A percentile compares a stretch with the other conserved stretches of the same genome.
Evolutionary conservation across 2,113 vertebrate genomes (phyloP).

Genomic region (Orcinus orca): DNA sequence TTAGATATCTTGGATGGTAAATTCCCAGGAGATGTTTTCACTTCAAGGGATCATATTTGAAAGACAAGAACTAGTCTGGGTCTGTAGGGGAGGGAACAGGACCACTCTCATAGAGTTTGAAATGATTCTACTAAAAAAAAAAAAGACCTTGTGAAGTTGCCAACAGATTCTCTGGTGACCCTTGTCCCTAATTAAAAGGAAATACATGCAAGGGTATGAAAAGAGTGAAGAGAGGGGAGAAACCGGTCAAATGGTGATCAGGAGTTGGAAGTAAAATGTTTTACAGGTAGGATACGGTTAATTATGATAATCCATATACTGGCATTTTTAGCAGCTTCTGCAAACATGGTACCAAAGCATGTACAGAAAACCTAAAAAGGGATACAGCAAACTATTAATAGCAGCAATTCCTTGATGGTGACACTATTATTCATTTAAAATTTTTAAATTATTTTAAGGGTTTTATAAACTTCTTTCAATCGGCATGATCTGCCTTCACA

Average conservation of each 20-base stretch:
- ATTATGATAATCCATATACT: neutral
- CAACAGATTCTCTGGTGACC: neutral
- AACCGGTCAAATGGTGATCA: neutral
- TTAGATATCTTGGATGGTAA: too few relatives aligned
- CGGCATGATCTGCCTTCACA: neutral
- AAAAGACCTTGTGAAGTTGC: neutral
- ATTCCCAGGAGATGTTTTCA: neutral
- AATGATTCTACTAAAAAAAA: neutral
- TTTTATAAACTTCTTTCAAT: neutral
- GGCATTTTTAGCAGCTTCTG: neutral
- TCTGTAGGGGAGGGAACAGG: neutral
- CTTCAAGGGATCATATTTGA: neutral
- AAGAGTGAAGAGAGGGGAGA: neutral
- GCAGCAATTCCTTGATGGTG: neutral
- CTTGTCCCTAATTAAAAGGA: neutral
- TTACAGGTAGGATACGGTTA: neutral
- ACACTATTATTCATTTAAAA: neutral
- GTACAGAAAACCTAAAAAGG: neutral
- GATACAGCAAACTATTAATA: neutral
- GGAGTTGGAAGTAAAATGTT: neutral
- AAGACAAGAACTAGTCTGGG: neutral
- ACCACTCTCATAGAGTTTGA: neutral
- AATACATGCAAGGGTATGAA: neutral
- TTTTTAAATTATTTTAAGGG: neutral
- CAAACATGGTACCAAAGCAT: neutral